Base-by-base conservation (phyloP, 1,140 invertebrate genomes). In the Lasioglossum albipes region DNA sequence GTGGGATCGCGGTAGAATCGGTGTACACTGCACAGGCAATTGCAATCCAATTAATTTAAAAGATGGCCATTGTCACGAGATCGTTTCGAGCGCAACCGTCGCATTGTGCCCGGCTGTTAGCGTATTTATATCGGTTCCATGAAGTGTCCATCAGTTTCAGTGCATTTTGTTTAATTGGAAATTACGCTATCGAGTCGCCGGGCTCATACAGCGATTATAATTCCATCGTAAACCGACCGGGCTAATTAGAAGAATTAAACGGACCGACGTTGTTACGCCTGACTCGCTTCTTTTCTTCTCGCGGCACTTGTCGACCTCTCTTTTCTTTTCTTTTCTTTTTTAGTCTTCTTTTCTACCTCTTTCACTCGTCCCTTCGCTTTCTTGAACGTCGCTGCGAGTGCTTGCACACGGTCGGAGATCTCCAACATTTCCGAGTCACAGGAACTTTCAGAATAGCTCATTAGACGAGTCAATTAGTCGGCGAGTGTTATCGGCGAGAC, bases 31-130 rank as follows among this genome's bases (percentile, higher is more conserved):
- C 2, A 5, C 41, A 52, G 41, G 16, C 70, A 66, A 73, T 66
- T 6, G 70, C 41, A 22, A 49, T 66, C 49, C 49, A 74, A 73
- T 79, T 79, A 79, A 79, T 79, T 79, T 79, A 74, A 57, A 79
- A 74, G 62, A 7, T 6, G 31, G 16, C 36, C 41, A 79, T 79
- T 78, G 67, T 71, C 68, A 16, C 68, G 27, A 69, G 45, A 41
- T 71, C 42, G 42, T 59, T 70, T 77, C 41, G 41, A 52, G 13
- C 36, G 74, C 9, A 16, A 4, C 36, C 12, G 5, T n/a, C 72
- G 27, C 31, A 61, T 59, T 69, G 22, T 68, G 16, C 12, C 42
- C 45, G 13, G 42, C 45, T 13, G 7, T 20, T 16, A 0, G 66
- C 10, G 41, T 49, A 65, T 78, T 65, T 79, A 79, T 74, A 49